phyloP scores from a whole-genome alignment of 2,113 vertebrate genomes.

The Hipposideros armiger region DNA sequence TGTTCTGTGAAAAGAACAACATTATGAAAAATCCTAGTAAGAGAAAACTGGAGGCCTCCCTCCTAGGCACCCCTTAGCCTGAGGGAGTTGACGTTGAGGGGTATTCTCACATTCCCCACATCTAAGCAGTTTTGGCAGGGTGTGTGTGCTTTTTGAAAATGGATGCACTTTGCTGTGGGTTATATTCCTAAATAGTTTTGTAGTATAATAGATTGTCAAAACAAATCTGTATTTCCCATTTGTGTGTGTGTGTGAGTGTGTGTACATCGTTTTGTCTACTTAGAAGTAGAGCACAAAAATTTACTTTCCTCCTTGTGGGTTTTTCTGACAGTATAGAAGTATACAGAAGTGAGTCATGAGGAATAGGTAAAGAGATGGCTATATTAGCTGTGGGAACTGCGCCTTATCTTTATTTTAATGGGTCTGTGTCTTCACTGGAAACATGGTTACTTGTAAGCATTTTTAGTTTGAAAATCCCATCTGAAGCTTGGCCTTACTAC shows the following conservation, averaged over 20 bases:
- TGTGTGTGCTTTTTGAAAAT: conserved; percentile 80
- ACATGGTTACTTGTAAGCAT: background rate
- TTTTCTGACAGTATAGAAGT: background rate
- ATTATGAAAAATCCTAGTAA: conserved; percentile 77
- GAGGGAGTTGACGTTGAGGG: conserved; percentile 64
- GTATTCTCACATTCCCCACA: conserved; percentile 74
- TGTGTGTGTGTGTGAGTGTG: conserved; percentile 75
- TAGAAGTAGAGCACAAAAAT: conserved; percentile 71
- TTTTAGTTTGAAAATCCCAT: background rate
- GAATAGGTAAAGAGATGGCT: background rate
- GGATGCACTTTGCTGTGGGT: conserved; percentile 86
- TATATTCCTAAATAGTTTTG: conserved; percentile 89
- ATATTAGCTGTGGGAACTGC: background rate
- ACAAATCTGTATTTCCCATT: conserved; percentile 89
- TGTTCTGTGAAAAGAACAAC: conserved; percentile 85
- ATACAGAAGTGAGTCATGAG: background rate
- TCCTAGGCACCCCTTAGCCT: conserved; percentile 63
- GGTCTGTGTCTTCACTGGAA: background rate
- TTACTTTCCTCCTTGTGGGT: conserved; percentile 51
- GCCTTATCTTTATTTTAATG: background rate
- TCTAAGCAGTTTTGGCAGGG: conserved; percentile 66
- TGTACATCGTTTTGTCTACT: conserved; percentile 82
- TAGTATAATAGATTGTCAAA: conserved; percentile 89
- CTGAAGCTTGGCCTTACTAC: background rate
- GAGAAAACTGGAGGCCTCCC: conserved; percentile 75